A percentile compares a stretch with the other conserved stretches of the same genome.
phyloP scores from a whole-genome alignment of 1,140 invertebrate genomes.

The Thaumetopoea pityocampa region DNA sequence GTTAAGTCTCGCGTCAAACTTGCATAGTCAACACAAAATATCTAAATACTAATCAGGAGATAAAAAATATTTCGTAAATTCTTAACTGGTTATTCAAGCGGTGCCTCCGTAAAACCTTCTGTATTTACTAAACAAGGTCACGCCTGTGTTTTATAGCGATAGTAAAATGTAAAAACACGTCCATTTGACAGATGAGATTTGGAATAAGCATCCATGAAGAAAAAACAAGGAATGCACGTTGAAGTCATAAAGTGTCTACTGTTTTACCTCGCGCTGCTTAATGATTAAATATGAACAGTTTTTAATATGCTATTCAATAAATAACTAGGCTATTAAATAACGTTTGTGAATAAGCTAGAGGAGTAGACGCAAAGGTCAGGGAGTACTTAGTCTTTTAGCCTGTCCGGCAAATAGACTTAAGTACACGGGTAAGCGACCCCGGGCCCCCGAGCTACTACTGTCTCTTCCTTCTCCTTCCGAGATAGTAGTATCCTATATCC shows the following conservation, averaged over 20 bases:
- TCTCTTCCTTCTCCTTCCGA: too few relatives aligned
- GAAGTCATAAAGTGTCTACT: constrained; percentile 3
- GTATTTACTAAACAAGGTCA: constrained; percentile 42
- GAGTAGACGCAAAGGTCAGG: too few relatives aligned
- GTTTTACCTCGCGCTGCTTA: constrained; percentile 3
- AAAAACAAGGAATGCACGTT: constrained; percentile 14
- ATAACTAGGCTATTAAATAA: too few relatives aligned
- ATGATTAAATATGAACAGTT: constrained; percentile 3
- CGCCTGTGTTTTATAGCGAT: constrained; percentile 48
- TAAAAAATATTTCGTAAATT: constrained; percentile 17
- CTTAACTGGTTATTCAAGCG: constrained; percentile 42
- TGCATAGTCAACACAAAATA: neutral
- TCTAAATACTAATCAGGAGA: neutral
- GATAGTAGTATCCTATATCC: too few relatives aligned
- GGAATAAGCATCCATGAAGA: constrained; percentile 38
- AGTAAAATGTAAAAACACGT: constrained; percentile 64
- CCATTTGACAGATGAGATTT: constrained; percentile 54
- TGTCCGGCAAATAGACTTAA: too few relatives aligned
- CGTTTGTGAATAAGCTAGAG: too few relatives aligned
- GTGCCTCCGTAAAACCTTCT: constrained; percentile 22
- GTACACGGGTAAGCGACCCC: too few relatives aligned
- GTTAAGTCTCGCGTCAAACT: too few relatives aligned
- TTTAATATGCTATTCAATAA: too few relatives aligned
- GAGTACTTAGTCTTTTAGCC: too few relatives aligned
- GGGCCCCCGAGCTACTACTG: too few relatives aligned